Conservation (phyloP, 2,888 invertebrate genomes). For the Anaspis maculata region DNA sequence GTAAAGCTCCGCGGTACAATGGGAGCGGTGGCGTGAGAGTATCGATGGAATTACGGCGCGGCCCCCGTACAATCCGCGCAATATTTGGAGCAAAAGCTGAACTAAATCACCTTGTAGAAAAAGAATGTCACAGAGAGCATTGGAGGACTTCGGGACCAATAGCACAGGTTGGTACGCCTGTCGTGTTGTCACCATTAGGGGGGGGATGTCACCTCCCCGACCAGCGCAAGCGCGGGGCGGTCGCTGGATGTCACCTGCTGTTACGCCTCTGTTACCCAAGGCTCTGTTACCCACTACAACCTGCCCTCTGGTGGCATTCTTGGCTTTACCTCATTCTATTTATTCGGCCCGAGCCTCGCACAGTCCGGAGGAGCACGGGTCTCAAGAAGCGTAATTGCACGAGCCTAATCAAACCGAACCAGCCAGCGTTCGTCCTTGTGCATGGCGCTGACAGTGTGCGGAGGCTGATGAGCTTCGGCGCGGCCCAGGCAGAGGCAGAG, state of each 20-base stretch:
- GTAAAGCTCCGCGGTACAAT: too few species aligned
- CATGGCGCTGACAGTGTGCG: too few species aligned
- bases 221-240: conserved; percentile 38
- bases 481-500: too few species aligned
- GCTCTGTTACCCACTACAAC: conserved; percentile 30
- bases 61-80: too few species aligned
- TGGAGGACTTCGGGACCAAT: conserved; percentile 39
- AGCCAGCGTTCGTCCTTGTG: too few species aligned
- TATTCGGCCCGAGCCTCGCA: conserved; percentile 2
- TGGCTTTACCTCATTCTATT: conserved; percentile 8
- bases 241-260: conserved; percentile 38
- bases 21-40: too few species aligned
- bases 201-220: conserved; percentile 37
- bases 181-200: conserved; percentile 39
- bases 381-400: too few species aligned
- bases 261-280: conserved; percentile 36
- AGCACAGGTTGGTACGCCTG: conserved; percentile 41
- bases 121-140: conserved; percentile 27
- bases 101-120: too few species aligned
- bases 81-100: too few species aligned
- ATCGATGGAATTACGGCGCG: too few species aligned
- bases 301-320: conserved; percentile 35
- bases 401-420: too few species aligned
- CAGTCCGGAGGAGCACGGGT: background rate
- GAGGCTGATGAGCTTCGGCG: too few species aligned